Evolutionary conservation across 2,888 invertebrate genomes (phyloP).

Genomic region (Disparrhopalites patrizii): DNA sequence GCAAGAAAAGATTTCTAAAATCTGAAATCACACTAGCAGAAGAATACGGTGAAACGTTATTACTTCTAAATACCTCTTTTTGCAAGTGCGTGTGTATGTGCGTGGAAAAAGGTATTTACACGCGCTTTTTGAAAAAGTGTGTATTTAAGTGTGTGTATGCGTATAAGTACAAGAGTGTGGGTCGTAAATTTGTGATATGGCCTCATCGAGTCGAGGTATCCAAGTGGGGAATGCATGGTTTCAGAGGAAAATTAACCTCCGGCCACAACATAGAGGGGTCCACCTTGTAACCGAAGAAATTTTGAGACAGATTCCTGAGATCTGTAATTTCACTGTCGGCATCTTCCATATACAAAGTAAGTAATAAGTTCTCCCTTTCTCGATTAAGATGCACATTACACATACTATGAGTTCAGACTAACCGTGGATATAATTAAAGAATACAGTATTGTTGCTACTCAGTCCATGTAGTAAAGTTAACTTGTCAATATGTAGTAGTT

Average conservation of each 20-base stretch:
- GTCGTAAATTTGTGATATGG: slow-evolving; percentile 60
- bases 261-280: slow-evolving; percentile 86
- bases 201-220: slow-evolving; percentile 78
- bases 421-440: not conserved
- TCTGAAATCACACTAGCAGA: no score
- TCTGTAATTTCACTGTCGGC: slow-evolving; percentile 90
- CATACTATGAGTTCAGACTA: not conserved
- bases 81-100: no score
- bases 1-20: no score
- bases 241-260: slow-evolving; percentile 92
- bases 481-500: no score
- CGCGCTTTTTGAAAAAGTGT: no score
- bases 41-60: no score
- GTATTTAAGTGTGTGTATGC: not conserved
- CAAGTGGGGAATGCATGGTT: slow-evolving; percentile 97
- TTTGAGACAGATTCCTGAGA: slow-evolving; percentile 86
- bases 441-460: not conserved
- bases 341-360: slow-evolving; percentile 96
- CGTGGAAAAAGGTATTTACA: no score
- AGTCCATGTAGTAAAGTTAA: no score
- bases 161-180: no score
- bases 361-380: slow-evolving; percentile 54
- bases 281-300: slow-evolving; percentile 97
- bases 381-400: no score
- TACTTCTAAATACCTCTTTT: no score